These are phyloP conservation scores for Zosterops pallidus DNA, from an alignment of 2,113 vertebrate species.

Conservation along the genomic window DNA sequence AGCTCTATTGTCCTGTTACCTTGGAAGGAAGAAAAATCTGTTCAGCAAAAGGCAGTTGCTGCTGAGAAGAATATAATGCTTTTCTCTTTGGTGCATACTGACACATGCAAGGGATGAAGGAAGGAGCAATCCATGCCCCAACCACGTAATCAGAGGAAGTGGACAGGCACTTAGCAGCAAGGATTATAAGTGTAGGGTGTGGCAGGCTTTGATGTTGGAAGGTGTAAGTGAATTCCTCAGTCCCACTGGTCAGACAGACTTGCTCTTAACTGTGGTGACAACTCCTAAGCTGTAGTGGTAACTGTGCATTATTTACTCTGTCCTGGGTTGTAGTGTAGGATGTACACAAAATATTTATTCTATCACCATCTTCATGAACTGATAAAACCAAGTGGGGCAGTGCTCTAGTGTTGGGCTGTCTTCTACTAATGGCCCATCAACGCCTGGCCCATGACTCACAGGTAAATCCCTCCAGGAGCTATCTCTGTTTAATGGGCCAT, in stretches of 20 bases:
- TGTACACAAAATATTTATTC: too few relatives aligned
- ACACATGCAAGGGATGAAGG: background rate
- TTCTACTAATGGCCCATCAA: too few relatives aligned
- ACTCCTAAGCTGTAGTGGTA: background rate
- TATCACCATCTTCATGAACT: too few relatives aligned
- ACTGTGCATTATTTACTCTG: background rate
- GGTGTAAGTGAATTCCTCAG: fast-evolving
- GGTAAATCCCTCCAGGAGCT: too few relatives aligned
- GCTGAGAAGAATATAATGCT: background rate
- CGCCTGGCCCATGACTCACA: too few relatives aligned
- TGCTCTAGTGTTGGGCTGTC: too few relatives aligned
- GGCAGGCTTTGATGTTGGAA: background rate
- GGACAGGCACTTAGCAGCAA: background rate
- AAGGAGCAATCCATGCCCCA: background rate
- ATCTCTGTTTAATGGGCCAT: too few relatives aligned
- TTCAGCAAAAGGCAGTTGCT: background rate
- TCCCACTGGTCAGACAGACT: background rate
- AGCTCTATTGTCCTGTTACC: background rate
- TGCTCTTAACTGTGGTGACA: background rate
- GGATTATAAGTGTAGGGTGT: background rate
- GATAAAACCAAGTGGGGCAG: too few relatives aligned
- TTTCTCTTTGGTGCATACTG: background rate
- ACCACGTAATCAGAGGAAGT: background rate
- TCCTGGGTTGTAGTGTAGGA: too few relatives aligned
- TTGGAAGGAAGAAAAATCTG: background rate